Evolutionary conservation across 1,140 invertebrate genomes (phyloP), one percentile per base, ranked within the genome.

Genomic region (Drosophila jambulina): DNA sequence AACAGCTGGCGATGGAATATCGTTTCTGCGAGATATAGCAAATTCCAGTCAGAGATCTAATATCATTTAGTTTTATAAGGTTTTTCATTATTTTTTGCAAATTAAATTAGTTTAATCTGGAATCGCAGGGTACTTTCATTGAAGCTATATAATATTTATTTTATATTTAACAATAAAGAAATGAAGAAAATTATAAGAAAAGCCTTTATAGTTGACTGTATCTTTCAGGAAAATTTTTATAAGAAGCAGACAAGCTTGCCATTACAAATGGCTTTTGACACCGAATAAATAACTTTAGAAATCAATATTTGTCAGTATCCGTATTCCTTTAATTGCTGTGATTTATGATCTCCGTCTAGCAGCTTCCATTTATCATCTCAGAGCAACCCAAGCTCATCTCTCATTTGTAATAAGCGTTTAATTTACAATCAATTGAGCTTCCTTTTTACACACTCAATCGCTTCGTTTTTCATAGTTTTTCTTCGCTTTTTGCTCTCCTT

Each of bases 391-490:
- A 21, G 25, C 25, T 42, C 29, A 48, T 59, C 29, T 32, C 15
- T 60, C 21, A 49, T 29, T 74, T 40, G 32, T 60, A 51, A 72
- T 27, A 60, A 42, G 70, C 45, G 45, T 36, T 72, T 72, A 72
- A 74, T 72, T 72, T 43, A 75, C 36, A 75, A 75, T 75, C 71
- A 75, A 75, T 57, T 40, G 60, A 17, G 48, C 70, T 64, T 64
- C 60, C 72, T 57, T 75, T 43, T 59, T 68, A 32, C 64, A 48
- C 34, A 42, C 19, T 67, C 32, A 48, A 36, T 21, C n/a, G 46
- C 17, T 25, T 42, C 15, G 46, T 48, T 48, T 48, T 48, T 25
- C 17, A 19, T 42, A 8, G 46, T 48, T 48, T 48, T 48, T 25
- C 46, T n/a, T n/a, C 8, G 8, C 43, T 45, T 45, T 70, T 40